Percentiles rank a stretch among this genome's conserved stretches.
These are phyloP conservation scores for Saccostrea cuccullata DNA, from an alignment of 1,140 invertebrate species.

Conservation along the genomic window DNA sequence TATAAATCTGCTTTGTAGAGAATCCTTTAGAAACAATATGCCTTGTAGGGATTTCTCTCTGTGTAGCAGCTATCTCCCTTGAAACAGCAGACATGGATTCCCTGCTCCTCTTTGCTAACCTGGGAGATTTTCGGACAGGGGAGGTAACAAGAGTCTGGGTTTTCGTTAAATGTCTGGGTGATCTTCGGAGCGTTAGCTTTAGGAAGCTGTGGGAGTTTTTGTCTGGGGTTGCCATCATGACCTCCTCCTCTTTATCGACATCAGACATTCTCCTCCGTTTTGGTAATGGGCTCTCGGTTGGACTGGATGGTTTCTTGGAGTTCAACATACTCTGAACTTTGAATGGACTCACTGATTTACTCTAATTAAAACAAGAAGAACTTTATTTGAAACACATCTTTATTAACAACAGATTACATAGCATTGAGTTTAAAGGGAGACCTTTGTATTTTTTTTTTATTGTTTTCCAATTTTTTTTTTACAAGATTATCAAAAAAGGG, in stretches of 20 bases:
- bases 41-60: background rate
- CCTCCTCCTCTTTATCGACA: background rate
- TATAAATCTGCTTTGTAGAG: background rate
- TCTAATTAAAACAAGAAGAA: background rate
- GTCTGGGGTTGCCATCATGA: background rate
- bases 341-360: background rate
- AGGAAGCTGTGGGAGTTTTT: background rate
- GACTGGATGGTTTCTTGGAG: slow-evolving; percentile 31
- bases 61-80: background rate
- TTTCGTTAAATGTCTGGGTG: background rate
- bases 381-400: background rate
- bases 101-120: slow-evolving; percentile 5
- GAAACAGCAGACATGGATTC: background rate
- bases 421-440: background rate
- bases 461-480: no score
- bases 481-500: background rate
- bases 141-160: background rate
- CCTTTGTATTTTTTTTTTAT: no score
- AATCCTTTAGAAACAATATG: slow-evolving; percentile 5
- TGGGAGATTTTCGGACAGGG: background rate
- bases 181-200: background rate
- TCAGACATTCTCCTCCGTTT: slow-evolving; percentile 34
- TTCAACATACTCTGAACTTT: background rate
- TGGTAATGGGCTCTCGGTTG: slow-evolving; percentile 41
- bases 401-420: background rate